These are phyloP conservation scores for Alosa alosa DNA, from an alignment of 2,113 vertebrate genomes.

Conservation along the genomic window DNA sequence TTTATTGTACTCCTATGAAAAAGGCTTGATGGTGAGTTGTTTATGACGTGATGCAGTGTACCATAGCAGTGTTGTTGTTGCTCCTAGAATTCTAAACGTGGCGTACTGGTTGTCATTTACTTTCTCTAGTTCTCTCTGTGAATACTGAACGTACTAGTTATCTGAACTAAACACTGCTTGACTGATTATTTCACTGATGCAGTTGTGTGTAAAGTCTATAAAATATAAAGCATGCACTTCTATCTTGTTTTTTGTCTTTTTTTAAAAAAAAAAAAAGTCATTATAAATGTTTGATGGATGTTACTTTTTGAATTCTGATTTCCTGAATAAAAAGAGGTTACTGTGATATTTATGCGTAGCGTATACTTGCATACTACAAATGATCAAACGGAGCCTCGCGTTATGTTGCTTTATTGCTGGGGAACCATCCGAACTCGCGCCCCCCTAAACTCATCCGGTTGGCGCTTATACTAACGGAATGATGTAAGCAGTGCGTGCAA, in stretches of 20 bases:
- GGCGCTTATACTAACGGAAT: too few species aligned
- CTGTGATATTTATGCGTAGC: too few species aligned
- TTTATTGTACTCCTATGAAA: not conserved
- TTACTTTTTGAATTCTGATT: not conserved
- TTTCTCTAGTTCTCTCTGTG: not conserved
- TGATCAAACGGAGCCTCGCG: too few species aligned
- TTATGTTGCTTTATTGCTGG: too few species aligned
- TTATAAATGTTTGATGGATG: not conserved
- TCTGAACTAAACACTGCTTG: not conserved
- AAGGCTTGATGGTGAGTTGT: not conserved
- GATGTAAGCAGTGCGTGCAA: too few species aligned
- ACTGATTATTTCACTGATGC: not conserved
- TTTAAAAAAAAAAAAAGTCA: not conserved
- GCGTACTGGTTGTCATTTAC: not conserved
- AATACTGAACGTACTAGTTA: not conserved
- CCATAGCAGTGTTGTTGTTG: not conserved
- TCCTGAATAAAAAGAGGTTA: not conserved
- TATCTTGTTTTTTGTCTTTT: not conserved
- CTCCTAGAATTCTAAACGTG: not conserved
- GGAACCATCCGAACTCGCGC: too few species aligned
- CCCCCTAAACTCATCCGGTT: too few species aligned
- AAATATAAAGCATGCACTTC: not conserved
- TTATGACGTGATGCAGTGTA: not conserved
- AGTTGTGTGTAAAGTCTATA: not conserved
- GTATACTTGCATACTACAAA: too few species aligned